Percentiles rank a stretch among this genome's conserved stretches.
Evolutionary conservation across 2,888 invertebrate genomes (phyloP).

Genomic region (Apodemia duryi): DNA sequence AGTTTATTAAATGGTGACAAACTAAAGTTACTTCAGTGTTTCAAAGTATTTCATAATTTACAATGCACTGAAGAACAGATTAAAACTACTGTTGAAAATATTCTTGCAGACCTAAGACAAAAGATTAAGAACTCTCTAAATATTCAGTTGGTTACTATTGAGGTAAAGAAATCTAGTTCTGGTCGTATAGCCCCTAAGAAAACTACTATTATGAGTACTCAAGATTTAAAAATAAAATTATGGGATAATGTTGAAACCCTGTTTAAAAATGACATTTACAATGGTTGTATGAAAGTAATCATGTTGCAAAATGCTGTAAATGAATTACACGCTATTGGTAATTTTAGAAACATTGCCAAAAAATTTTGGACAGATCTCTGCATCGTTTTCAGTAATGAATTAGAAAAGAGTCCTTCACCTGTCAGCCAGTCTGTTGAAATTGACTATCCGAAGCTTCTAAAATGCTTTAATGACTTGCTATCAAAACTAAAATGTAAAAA

Average conservation of each 20-base stretch:
- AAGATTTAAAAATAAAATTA: conserved; percentile 80
- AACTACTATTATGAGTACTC: conserved; percentile 73
- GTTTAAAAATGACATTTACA: conserved; percentile 86
- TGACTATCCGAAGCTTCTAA: conserved; percentile 92
- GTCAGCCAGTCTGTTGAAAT: conserved; percentile 92
- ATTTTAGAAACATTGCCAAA: conserved; percentile 69
- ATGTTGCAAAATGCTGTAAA: conserved; percentile 74
- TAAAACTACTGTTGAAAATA: conserved; percentile 70
- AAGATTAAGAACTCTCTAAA: conserved; percentile 74
- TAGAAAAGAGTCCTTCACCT: conserved; percentile 72
- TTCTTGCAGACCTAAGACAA: conserved; percentile 72
- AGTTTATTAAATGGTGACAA: conserved; percentile 88
- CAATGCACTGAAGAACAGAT: conserved; percentile 75
- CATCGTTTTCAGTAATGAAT: conserved; percentile 63
- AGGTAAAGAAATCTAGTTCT: conserved; percentile 63
- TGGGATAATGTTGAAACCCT: conserved; percentile 95
- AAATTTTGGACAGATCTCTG: conserved; percentile 81
- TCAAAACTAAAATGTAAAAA: conserved; percentile 82
- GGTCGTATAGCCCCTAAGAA: conserved; percentile 69
- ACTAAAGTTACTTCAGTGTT: conserved; percentile 80
- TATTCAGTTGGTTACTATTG: conserved; percentile 65
- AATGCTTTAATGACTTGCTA: conserved; percentile 87
- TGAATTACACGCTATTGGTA: conserved; percentile 71
- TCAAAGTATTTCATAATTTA: conserved; percentile 72
- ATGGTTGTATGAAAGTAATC: conserved; percentile 84